Percentiles rank a stretch among this genome's conserved stretches.
phyloP scores from a whole-genome alignment of 2,113 vertebrate species.

The Zosterops pallidus region DNA sequence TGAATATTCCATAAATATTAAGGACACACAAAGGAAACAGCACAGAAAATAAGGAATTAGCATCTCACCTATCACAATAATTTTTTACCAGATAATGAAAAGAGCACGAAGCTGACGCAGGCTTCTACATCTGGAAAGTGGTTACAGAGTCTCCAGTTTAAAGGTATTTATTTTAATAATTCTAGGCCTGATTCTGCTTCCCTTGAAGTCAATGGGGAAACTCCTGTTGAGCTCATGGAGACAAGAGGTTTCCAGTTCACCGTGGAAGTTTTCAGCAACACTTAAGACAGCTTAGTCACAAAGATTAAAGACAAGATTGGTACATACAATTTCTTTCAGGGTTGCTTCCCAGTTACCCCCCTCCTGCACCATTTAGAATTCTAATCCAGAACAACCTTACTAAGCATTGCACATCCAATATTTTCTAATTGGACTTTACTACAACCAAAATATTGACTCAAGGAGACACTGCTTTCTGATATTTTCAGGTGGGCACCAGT shows the following conservation, averaged over 20 bases:
- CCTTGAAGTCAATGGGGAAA: background rate
- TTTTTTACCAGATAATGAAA: slow-evolving; percentile 36
- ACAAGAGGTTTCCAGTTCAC: background rate
- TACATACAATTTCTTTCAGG: background rate
- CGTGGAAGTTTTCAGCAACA: background rate
- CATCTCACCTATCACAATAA: slow-evolving; percentile 12
- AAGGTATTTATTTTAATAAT: slow-evolving; percentile 29
- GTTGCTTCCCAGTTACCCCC: background rate
- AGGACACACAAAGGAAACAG: background rate
- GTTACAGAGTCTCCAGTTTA: background rate
- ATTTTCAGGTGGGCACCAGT: background rate
- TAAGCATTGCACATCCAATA: background rate
- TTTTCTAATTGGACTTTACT: background rate
- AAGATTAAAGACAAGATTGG: background rate
- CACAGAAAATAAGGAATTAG: slow-evolving; percentile 19
- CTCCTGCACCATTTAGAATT: background rate
- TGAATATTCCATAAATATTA: slow-evolving; percentile 44
- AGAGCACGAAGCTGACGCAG: background rate
- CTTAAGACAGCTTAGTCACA: background rate
- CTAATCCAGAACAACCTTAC: background rate
- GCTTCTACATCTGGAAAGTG: background rate
- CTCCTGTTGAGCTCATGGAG: background rate
- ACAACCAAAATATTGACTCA: background rate
- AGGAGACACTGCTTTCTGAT: background rate
- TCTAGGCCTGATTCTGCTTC: background rate